Conservation (phyloP, 2,888 invertebrate genomes). For the Temnothorax unifasciatus region DNA sequence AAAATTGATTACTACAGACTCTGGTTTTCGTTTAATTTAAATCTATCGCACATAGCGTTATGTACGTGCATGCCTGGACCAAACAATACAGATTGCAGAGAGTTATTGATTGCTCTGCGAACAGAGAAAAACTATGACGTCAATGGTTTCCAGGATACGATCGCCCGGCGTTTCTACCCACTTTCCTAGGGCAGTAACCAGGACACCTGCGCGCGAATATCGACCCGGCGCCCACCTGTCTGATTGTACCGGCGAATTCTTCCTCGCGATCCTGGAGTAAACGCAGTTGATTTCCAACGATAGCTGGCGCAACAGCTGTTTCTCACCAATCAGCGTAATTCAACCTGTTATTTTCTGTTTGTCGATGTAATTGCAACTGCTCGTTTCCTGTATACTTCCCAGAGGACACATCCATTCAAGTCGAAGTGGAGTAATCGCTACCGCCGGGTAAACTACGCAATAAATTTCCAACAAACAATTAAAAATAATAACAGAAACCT, state of each 20-base stretch:
- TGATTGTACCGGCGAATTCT: slow-evolving; percentile 14
- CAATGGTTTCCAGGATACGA: slow-evolving; percentile 53
- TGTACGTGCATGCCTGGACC: neutral
- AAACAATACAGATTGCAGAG: slow-evolving; percentile 2
- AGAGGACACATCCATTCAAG: neutral
- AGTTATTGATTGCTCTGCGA: slow-evolving; percentile 40
- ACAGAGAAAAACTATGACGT: slow-evolving; percentile 44
- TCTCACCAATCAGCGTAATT: neutral
- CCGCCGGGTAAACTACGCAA: neutral
- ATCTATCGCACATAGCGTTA: neutral
- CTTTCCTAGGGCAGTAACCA: slow-evolving; percentile 8
- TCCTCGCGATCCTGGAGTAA: neutral
- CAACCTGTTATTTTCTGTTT: neutral
- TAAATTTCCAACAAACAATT: neutral
- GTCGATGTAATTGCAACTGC: neutral
- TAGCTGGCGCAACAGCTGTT: neutral
- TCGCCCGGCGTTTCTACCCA: slow-evolving; percentile 14
- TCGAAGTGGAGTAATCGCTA: neutral
- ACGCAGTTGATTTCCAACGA: slow-evolving; percentile 17
- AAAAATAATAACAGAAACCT: neutral
- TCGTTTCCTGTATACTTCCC: neutral
- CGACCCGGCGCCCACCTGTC: slow-evolving; percentile 41
- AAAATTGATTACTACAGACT: neutral
- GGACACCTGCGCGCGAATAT: slow-evolving; percentile 47
- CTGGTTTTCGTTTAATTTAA: neutral